Evolutionary conservation across 2,113 vertebrate species (phyloP), one percentile per base, ranked within the genome.

Genomic region (Rhinichthys klamathensis): DNA sequence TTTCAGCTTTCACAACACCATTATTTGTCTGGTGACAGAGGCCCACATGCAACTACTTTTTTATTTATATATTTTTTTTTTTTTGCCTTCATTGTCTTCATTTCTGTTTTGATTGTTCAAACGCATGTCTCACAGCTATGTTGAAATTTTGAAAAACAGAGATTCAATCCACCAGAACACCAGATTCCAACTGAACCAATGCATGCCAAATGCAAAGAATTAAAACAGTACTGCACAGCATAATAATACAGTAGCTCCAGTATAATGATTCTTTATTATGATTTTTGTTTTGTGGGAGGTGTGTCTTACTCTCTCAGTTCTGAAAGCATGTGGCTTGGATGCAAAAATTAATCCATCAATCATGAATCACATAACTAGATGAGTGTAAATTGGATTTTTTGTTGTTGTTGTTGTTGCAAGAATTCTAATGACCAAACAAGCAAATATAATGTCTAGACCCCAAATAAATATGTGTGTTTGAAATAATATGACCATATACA

Each of bases 1-100:
- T 60, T 79, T 61, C 77, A 79, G 77, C 56, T 78, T 27, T 79
- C 56, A 79, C 35, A 23, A 44, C 56, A 18, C 30, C 30, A 58
- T 79, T 44, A 12, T 79, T 25, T 61, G 56, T 61, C 35, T 79
- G 23, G 23, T 44, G 77, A 44, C 77, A 79, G 13, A 41, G 56
- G 6, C 23, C 32, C 76, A 60, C 3, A 60, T 41, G 54, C 76
- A 78, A 38, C 32, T 60, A 15, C 13, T 35, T 10, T 21, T 35
- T 35, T 69, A 38, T 78, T n/a, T 60, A 60, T 32, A 32, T 32
- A 32, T n/a, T n/a, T n/a, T n/a, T n/a, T n/a, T n/a, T 32, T 32
- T 38, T 60, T 61, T 41, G 0, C 56, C 7, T 79, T 60, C 35
- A 77, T 61, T 61, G 35, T 80, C 23, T 80, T 61, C 44, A 44